Evolutionary conservation across 2,113 vertebrate genomes (phyloP).

Genomic region (Phainopepla nitens): DNA sequence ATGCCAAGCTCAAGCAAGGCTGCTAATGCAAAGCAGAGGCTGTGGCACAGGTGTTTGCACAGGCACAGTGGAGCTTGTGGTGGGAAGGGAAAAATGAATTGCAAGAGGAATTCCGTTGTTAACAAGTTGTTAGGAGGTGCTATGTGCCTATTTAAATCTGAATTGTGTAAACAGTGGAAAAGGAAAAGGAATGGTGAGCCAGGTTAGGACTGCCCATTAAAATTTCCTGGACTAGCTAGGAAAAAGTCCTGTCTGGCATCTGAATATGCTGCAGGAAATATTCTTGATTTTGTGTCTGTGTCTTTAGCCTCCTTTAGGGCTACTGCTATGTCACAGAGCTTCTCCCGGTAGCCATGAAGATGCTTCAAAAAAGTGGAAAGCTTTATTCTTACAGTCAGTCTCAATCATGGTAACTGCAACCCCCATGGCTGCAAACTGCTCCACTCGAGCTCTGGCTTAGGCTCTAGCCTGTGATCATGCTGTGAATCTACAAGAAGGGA

Average conservation of each 20-base stretch:
- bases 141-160: neutral
- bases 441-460: neutral
- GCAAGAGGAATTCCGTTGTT: neutral
- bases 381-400: neutral
- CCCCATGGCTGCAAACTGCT: neutral
- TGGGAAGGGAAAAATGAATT: neutral
- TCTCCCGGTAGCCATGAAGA: neutral
- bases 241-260: neutral
- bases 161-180: neutral
- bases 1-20: neutral
- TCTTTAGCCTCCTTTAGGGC: neutral
- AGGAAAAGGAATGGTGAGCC: neutral
- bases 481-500: neutral
- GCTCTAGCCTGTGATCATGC: neutral
- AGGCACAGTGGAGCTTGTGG: neutral
- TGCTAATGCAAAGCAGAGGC: neutral
- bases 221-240: neutral
- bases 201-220: neutral
- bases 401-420: neutral
- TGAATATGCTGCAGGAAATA: neutral
- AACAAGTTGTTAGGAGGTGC: neutral
- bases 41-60: neutral
- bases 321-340: neutral
- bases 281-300: neutral
- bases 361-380: neutral